phyloP scores from a whole-genome alignment of 2,113 vertebrate species.

The Climacteris rufus region DNA sequence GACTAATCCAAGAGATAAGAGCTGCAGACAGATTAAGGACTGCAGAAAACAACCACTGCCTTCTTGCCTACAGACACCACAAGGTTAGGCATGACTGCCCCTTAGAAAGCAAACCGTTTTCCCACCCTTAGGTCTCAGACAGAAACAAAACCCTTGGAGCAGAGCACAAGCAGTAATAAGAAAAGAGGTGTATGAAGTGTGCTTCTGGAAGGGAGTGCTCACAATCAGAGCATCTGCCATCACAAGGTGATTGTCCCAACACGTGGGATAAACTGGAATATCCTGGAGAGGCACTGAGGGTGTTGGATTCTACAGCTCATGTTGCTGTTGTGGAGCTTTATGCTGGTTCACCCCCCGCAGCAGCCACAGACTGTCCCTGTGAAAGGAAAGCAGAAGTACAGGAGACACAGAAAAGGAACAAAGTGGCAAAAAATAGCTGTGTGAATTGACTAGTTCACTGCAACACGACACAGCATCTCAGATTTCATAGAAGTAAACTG shows the following conservation, averaged over 20 bases:
- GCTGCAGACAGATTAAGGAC: neutral
- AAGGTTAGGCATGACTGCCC: neutral
- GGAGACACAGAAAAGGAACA: neutral
- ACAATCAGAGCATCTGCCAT: neutral
- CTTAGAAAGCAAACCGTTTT: neutral
- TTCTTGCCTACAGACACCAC: neutral
- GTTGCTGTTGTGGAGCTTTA: neutral
- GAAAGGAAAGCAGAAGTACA: neutral
- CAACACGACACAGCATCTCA: neutral
- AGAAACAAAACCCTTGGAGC: neutral
- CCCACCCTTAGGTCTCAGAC: neutral
- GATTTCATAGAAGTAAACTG: neutral
- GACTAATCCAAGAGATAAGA: neutral
- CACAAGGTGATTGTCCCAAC: neutral
- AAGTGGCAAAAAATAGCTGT: neutral
- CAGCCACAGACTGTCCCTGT: neutral
- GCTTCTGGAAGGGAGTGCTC: neutral
- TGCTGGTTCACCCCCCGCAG: neutral
- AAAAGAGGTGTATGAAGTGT: neutral
- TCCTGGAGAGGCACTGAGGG: fast-evolving
- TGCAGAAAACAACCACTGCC: neutral
- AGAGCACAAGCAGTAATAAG: neutral
- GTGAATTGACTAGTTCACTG: neutral
- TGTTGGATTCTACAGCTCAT: fast-evolving
- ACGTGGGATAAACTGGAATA: neutral